These are phyloP conservation scores for Lates calcarifer DNA, from an alignment of 2,113 vertebrate species.

Conservation along the genomic window DNA sequence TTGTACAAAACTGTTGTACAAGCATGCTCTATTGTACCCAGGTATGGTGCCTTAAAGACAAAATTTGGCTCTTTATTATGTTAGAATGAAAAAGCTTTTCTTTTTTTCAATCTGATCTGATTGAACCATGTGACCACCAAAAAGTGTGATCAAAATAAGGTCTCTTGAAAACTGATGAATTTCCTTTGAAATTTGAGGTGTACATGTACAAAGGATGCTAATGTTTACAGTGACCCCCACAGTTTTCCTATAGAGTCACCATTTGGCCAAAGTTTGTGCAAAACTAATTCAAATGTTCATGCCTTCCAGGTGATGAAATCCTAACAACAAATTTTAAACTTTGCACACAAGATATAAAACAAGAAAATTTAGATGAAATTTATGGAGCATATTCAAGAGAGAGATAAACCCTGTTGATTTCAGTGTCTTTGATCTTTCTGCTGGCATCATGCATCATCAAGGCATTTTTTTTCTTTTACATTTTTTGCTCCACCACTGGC, in stretches of 20 bases:
- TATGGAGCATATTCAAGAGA: too few relatives aligned
- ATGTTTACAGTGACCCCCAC: neutral
- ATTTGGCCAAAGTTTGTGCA: neutral
- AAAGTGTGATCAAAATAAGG: too few relatives aligned
- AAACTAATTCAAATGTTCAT: neutral
- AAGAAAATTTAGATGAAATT: too few relatives aligned
- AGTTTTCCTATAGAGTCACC: neutral
- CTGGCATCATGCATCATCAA: neutral
- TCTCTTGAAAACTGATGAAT: too few relatives aligned
- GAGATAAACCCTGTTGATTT: too few relatives aligned
- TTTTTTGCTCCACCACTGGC: neutral
- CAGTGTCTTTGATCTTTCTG: too few relatives aligned
- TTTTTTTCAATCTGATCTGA: too few relatives aligned
- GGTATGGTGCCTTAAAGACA: too few relatives aligned
- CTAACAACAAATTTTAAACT: too few relatives aligned
- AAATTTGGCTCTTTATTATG: neutral
- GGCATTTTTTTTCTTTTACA: neutral
- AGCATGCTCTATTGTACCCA: neutral
- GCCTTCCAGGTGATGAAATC: neutral
- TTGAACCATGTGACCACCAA: too few relatives aligned
- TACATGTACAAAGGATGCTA: neutral
- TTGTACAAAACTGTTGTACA: neutral
- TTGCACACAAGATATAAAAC: too few relatives aligned
- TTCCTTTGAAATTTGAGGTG: neutral
- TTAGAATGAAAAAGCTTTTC: neutral